Percentiles rank a stretch among this genome's conserved stretches.
Evolutionary conservation across 2,113 vertebrate genomes (phyloP).

Genomic region (Athene cunicularia): DNA sequence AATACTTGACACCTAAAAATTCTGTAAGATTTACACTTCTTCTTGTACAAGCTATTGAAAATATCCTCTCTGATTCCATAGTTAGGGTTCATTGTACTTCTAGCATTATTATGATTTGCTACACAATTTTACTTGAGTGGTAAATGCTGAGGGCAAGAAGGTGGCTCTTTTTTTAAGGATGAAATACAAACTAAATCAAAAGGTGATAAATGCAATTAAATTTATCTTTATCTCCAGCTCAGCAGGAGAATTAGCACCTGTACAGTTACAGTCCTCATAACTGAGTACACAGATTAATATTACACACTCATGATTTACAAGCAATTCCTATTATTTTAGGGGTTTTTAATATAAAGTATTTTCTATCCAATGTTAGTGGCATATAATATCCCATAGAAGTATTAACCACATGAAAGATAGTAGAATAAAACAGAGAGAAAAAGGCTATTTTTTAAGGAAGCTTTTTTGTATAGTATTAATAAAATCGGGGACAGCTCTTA

Average conservation of each 20-base stretch:
- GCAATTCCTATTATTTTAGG: background rate
- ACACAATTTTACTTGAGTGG: background rate
- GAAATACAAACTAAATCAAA: background rate
- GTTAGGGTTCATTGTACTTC: background rate
- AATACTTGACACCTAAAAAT: background rate
- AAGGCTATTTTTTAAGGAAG: background rate
- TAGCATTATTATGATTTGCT: background rate
- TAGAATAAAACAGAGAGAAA: background rate
- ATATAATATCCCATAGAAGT: background rate
- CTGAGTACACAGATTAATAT: background rate
- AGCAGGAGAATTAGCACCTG: background rate
- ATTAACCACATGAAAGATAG: background rate
- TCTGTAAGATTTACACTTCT: background rate
- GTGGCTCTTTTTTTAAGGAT: background rate
- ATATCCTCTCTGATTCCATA: background rate
- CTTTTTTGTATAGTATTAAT: background rate
- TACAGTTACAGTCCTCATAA: background rate
- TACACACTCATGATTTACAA: background rate
- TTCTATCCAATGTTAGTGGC: background rate
- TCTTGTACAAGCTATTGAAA: background rate
- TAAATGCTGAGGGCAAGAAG: background rate
- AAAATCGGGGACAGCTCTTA: background rate
- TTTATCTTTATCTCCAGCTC: background rate
- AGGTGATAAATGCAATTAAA: background rate
- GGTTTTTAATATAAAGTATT: background rate